Conservation (phyloP, 2,888 invertebrate genomes). For the Diplazon laetatorius region DNA sequence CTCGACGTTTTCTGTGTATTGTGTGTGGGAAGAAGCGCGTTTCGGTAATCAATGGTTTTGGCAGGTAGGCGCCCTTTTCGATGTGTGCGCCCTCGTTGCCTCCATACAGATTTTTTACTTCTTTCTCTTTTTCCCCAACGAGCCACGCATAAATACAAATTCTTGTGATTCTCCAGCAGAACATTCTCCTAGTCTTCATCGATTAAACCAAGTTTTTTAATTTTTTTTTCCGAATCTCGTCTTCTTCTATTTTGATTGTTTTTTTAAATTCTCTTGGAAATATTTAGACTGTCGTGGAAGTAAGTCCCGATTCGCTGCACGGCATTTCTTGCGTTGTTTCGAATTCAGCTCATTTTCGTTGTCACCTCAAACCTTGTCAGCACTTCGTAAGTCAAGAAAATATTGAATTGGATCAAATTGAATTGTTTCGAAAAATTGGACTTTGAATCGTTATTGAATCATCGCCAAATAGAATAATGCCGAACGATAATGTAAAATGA, state of each 20-base stretch:
- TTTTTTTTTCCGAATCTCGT: no score
- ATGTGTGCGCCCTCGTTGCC: conserved; percentile 62
- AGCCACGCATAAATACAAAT: conserved; percentile 72
- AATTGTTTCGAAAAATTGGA: no score
- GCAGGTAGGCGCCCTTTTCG: conserved; percentile 80
- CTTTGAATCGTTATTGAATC: no score
- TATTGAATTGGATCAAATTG: no score
- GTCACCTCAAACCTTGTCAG: not conserved
- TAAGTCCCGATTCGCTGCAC: not conserved
- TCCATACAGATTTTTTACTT: conserved; percentile 34
- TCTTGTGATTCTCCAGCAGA: conserved; percentile 64
- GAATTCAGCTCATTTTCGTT: not conserved
- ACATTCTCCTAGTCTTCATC: conserved; percentile 70
- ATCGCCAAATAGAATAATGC: no score
- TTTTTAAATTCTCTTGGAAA: conserved; percentile 9
- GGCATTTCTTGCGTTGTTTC: not conserved
- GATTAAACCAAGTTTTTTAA: conserved; percentile 26
- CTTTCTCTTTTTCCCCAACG: conserved; percentile 41
- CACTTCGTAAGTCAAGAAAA: not conserved
- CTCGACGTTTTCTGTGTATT: conserved; percentile 51
- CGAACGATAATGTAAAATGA: no score
- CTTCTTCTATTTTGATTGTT: no score
- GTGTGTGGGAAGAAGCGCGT: conserved; percentile 80
- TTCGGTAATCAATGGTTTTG: conserved; percentile 82
- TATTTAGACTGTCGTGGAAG: conserved; percentile 49